These are phyloP conservation scores for Hippocampus comes DNA, from an alignment of 2,113 vertebrate species.

Conservation along the genomic window DNA sequence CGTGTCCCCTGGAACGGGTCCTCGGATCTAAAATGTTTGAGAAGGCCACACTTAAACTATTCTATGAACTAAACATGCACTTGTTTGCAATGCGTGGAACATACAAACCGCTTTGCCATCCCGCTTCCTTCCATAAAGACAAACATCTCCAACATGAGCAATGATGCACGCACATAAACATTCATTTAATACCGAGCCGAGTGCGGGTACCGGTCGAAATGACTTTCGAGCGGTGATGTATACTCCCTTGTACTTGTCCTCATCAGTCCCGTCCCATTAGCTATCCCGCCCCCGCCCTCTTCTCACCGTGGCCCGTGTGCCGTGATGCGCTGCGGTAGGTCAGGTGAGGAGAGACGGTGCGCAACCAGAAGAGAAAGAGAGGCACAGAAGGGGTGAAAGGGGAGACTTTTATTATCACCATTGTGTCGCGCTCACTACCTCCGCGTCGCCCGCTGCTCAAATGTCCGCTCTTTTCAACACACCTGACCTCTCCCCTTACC, in stretches of 20 bases:
- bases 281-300: conserved; percentile 5
- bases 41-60: no score
- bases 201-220: conserved; percentile 42
- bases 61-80: no score
- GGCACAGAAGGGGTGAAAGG: conserved; percentile 56
- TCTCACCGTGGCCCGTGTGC: conserved; percentile 25
- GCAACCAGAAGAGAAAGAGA: conserved; percentile 29
- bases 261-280: conserved; percentile 25
- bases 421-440: conserved; percentile 61
- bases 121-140: background rate
- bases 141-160: background rate
- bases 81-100: background rate
- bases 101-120: background rate
- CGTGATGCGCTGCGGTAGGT: conserved; percentile 73
- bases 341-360: conserved; percentile 40
- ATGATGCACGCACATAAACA: background rate
- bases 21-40: no score
- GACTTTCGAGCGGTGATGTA: conserved; percentile 48
- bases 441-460: conserved; percentile 65
- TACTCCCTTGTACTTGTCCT: conserved; percentile 2
- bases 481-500: conserved; percentile 49
- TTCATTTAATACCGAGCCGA: background rate
- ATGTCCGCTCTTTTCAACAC: conserved; percentile 77
- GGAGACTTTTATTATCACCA: conserved; percentile 69
- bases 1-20: no score